Conservation (phyloP, 2,888 invertebrate genomes). For the Apamea anceps region DNA sequence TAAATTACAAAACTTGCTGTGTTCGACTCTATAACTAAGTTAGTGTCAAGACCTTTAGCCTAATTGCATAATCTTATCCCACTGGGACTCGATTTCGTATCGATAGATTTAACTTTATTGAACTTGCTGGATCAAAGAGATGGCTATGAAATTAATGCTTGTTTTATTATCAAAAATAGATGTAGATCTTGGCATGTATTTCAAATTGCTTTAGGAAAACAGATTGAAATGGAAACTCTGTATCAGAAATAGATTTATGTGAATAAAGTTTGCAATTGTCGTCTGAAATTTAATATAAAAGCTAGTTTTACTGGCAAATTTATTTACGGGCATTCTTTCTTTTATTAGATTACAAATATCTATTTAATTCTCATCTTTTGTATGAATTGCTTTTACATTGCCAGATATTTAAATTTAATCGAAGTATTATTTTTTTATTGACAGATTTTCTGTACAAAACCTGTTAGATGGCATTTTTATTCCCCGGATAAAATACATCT, state of each 20-base stretch:
- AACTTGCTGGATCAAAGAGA: constrained; percentile 4
- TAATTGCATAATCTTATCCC: constrained; percentile 24
- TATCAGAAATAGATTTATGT: not conserved
- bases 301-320: not conserved
- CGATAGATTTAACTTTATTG: constrained; percentile 12
- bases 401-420: not conserved
- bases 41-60: constrained; percentile 8
- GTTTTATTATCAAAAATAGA: not conserved
- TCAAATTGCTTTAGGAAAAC: not conserved
- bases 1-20: not conserved
- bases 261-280: not conserved
- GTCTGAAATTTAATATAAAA: not conserved
- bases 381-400: not conserved
- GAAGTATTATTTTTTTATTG: not conserved
- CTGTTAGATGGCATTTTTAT: not conserved
- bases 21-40: not conserved
- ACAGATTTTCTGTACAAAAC: not conserved
- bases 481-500: not conserved
- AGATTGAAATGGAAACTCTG: not conserved
- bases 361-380: not conserved
- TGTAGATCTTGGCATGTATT: not conserved
- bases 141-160: not conserved
- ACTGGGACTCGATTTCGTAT: constrained; percentile 12
- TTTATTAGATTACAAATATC: not conserved
- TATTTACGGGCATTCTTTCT: not conserved